Evolutionary conservation across 2,888 invertebrate genomes (phyloP).

Genomic region (Drosophila infuscata): DNA sequence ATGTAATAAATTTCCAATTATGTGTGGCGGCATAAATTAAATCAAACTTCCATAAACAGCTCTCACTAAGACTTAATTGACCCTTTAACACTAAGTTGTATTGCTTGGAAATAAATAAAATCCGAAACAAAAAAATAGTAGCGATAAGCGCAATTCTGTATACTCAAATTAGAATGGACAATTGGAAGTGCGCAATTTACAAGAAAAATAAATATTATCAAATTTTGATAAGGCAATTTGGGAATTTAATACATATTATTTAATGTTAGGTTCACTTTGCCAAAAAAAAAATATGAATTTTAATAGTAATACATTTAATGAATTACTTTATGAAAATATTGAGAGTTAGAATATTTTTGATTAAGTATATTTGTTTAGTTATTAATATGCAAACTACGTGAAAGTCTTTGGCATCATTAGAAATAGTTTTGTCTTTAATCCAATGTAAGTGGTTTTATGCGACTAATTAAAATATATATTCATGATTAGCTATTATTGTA

Average conservation of each 20-base stretch:
- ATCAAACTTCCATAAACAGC: constrained; percentile 23
- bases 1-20: constrained; percentile 75
- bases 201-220: neutral
- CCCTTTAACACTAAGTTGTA: constrained; percentile 44
- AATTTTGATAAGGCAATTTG: constrained; percentile 31
- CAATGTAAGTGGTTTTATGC: neutral
- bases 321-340: neutral
- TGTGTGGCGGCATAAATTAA: constrained; percentile 64
- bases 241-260: constrained; percentile 1
- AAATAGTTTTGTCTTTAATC: neutral
- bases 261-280: neutral
- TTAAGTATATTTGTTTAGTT: neutral
- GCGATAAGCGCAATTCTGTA: constrained; percentile 20
- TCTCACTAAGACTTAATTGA: constrained; percentile 52
- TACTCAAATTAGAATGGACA: neutral
- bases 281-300: neutral
- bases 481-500: neutral
- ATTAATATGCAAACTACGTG: neutral
- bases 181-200: constrained; percentile 19
- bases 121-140: constrained; percentile 8
- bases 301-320: neutral
- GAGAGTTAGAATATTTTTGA: neutral
- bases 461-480: neutral
- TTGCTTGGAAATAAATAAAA: constrained; percentile 7
- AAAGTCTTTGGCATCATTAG: neutral